Evolutionary conservation across 2,113 vertebrate species (phyloP).

Genomic region (Parotia lawesii): DNA sequence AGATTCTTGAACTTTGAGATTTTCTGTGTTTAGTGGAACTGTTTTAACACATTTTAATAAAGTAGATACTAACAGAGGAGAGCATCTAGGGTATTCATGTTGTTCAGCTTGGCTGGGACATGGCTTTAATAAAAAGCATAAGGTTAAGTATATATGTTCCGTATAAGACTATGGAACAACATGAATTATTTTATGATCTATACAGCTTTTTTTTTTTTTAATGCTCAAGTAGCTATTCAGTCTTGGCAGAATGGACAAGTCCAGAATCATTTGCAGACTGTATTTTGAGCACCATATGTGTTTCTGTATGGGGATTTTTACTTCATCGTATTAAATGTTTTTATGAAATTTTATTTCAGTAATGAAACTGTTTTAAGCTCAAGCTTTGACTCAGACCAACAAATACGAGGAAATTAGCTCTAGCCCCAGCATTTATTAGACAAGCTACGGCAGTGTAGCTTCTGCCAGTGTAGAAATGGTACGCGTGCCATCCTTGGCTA

Average conservation of each 20-base stretch:
- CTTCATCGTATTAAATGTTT: neutral
- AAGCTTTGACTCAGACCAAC: neutral
- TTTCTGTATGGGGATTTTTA: neutral
- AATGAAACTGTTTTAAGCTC: neutral
- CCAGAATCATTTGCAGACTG: neutral
- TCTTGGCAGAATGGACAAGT: neutral
- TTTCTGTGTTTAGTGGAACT: neutral
- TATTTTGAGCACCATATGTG: neutral
- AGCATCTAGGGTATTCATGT: neutral
- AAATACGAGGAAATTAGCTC: neutral
- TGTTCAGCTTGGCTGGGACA: neutral
- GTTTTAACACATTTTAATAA: neutral
- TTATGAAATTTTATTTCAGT: neutral
- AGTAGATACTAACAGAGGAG: neutral
- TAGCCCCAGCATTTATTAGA: neutral
- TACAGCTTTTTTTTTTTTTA: neutral
- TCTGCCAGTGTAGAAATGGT: neutral
- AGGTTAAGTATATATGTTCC: neutral
- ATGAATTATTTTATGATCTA: neutral
- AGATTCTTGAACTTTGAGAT: neutral
- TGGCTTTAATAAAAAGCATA: neutral
- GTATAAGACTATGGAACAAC: neutral
- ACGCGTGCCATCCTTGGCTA: neutral
- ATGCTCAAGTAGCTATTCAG: neutral
- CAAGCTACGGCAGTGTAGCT: no score